Evolutionary conservation across 2,888 invertebrate genomes (phyloP).

Genomic region (Unio pictorum): DNA sequence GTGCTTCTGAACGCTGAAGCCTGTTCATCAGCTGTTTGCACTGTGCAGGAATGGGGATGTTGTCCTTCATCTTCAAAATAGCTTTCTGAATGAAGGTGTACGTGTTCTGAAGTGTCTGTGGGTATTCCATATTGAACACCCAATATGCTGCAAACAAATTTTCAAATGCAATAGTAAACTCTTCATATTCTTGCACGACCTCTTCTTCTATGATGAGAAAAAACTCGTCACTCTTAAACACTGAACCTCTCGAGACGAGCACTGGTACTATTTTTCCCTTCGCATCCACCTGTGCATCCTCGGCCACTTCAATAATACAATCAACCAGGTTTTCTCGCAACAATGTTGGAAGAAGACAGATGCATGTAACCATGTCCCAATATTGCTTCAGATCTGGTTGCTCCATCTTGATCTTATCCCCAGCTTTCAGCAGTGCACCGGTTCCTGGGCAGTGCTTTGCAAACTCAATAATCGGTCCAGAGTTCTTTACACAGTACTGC

Average conservation of each 20-base stretch:
- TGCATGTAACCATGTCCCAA: slow-evolving; percentile 66
- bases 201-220: slow-evolving; percentile 63
- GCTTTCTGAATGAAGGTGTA: slow-evolving; percentile 64
- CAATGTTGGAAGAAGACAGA: slow-evolving; percentile 60
- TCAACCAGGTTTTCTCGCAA: slow-evolving; percentile 62
- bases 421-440: slow-evolving; percentile 52
- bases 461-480: slow-evolving; percentile 55
- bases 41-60: slow-evolving; percentile 45
- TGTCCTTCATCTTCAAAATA: slow-evolving; percentile 53
- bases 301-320: slow-evolving; percentile 59
- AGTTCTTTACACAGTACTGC: slow-evolving; percentile 62
- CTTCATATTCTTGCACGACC: slow-evolving; percentile 64
- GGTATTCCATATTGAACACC: slow-evolving; percentile 67
- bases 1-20: slow-evolving; percentile 19
- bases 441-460: slow-evolving; percentile 52
- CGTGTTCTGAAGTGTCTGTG: slow-evolving; percentile 56
- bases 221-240: slow-evolving; percentile 64
- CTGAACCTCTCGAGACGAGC: slow-evolving; percentile 60
- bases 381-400: slow-evolving; percentile 60
- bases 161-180: slow-evolving; percentile 64
- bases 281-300: slow-evolving; percentile 58
- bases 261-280: slow-evolving; percentile 65
- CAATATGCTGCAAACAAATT: slow-evolving; percentile 63
- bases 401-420: slow-evolving; percentile 60
- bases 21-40: slow-evolving; percentile 53